Percentiles rank a stretch among this genome's conserved stretches.
phyloP scores from a whole-genome alignment of 2,797 vertebrate genomes.

The Macroramphosus scolopax region DNA sequence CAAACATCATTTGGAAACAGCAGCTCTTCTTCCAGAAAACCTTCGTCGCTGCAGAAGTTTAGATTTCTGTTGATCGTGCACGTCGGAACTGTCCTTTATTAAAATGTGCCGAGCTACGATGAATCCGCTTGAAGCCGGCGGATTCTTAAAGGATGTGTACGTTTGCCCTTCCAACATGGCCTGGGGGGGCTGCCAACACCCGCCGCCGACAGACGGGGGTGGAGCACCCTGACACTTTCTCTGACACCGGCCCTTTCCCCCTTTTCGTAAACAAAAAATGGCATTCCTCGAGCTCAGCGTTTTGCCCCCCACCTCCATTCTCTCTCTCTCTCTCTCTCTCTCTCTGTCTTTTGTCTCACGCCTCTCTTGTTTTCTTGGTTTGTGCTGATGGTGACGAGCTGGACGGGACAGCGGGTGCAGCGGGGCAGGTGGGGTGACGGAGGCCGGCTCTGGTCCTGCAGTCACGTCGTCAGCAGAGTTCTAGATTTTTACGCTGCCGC shows the following conservation, averaged over 20 bases:
- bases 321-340: constrained; percentile 28
- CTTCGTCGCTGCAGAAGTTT: constrained; percentile 1
- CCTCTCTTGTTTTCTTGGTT: constrained; percentile 25
- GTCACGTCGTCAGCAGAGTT: too few relatives aligned
- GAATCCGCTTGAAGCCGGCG: constrained; percentile 42
- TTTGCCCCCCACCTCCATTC: constrained; percentile 25
- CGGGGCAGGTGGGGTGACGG: constrained; percentile 17
- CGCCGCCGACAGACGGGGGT: constrained; percentile 23
- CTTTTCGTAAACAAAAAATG: constrained; percentile 68
- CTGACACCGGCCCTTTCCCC: constrained; percentile 55
- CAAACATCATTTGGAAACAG: constrained; percentile 19
- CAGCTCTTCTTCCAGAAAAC: constrained; percentile 39
- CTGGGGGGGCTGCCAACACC: constrained; percentile 40
- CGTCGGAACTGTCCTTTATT: constrained; percentile 33
- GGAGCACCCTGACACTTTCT: constrained; percentile 57
- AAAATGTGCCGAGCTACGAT: constrained; percentile 45
- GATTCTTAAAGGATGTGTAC: constrained; percentile 63
- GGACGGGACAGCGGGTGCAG: constrained; percentile 16
- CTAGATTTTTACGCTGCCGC: too few relatives aligned
- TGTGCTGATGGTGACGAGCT: constrained; percentile 56
- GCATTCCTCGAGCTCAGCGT: constrained; percentile 70
- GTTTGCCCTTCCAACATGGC: constrained; percentile 48
- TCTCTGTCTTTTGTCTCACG: constrained; percentile 51
- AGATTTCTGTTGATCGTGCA: constrained; percentile 54
- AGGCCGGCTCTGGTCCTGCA: too few relatives aligned